phyloP scores from a whole-genome alignment of 2,113 vertebrate species.

The Ginglymostoma cirratum region DNA sequence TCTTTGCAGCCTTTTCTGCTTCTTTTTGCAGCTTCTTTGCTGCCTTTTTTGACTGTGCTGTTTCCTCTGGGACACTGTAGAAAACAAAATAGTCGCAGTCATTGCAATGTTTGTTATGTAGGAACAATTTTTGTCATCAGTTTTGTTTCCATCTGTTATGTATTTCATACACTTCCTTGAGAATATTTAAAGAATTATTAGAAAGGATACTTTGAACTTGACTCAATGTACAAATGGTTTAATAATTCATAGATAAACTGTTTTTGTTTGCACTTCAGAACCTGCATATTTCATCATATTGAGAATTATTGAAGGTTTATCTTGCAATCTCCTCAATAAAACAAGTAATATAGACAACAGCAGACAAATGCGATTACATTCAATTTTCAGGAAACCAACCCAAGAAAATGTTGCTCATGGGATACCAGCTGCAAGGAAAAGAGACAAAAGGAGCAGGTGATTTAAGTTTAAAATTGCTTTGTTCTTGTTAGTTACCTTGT shows the following conservation, averaged over 20 bases:
- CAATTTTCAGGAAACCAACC: slow-evolving; percentile 62
- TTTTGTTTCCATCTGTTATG: neutral
- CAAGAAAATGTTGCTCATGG: slow-evolving; percentile 63
- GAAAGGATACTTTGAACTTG: neutral
- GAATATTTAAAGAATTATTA: slow-evolving; percentile 38
- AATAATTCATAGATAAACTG: neutral
- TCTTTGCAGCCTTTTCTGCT: slow-evolving; percentile 66
- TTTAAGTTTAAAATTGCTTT: slow-evolving; percentile 27
- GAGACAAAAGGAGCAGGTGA: slow-evolving; percentile 68
- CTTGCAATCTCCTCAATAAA: neutral
- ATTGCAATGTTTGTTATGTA: neutral
- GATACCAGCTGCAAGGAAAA: slow-evolving; percentile 72
- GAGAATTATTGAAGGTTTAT: neutral
- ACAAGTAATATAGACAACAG: neutral
- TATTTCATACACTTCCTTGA: slow-evolving; percentile 68
- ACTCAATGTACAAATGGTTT: neutral
- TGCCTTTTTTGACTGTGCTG: slow-evolving; percentile 67
- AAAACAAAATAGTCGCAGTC: slow-evolving; percentile 57
- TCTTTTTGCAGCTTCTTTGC: slow-evolving; percentile 75
- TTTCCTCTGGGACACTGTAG: slow-evolving; percentile 61
- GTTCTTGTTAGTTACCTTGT: slow-evolving; percentile 19
- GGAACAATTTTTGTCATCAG: neutral
- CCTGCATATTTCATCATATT: neutral
- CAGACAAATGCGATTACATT: slow-evolving; percentile 40
- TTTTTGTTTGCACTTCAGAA: neutral